A percentile compares a stretch with the other conserved stretches of the same genome.
Conservation (phyloP, 2,797 vertebrate species). For the Eidolon dupreanum region DNA sequence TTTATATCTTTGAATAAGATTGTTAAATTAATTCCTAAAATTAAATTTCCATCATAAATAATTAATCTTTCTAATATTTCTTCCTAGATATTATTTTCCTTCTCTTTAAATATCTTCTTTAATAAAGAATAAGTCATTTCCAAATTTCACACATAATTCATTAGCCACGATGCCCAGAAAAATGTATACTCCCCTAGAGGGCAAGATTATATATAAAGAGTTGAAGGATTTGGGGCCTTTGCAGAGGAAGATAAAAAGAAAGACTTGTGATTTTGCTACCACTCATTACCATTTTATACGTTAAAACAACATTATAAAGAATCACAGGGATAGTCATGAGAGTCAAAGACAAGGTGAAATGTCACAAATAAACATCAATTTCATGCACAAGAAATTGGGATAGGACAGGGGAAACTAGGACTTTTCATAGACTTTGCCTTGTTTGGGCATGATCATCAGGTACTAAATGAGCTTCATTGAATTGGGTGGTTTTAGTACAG, state of each 20-base stretch:
- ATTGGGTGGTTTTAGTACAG: not conserved
- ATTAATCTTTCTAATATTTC: constrained; percentile 12
- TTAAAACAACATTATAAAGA: not conserved
- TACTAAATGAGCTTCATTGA: not conserved
- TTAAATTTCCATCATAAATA: constrained; percentile 33
- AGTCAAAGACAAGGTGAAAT: not conserved
- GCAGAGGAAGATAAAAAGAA: not conserved
- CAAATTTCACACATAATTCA: not conserved
- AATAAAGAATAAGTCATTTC: not conserved
- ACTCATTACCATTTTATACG: not conserved
- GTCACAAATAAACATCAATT: not conserved
- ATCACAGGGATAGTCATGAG: not conserved
- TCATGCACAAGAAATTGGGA: not conserved
- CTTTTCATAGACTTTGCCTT: not conserved
- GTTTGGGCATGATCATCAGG: not conserved
- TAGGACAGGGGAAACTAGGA: not conserved
- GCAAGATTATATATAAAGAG: not conserved
- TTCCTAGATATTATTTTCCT: not conserved
- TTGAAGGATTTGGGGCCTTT: not conserved
- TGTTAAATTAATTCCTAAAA: not conserved
- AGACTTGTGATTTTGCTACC: not conserved
- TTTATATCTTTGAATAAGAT: constrained; percentile 12
- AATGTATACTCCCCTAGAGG: not conserved
- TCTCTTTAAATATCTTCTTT: not conserved
- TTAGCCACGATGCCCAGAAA: not conserved